phyloP scores from a whole-genome alignment of 2,888 invertebrate genomes.

The Augiades crinisus region DNA sequence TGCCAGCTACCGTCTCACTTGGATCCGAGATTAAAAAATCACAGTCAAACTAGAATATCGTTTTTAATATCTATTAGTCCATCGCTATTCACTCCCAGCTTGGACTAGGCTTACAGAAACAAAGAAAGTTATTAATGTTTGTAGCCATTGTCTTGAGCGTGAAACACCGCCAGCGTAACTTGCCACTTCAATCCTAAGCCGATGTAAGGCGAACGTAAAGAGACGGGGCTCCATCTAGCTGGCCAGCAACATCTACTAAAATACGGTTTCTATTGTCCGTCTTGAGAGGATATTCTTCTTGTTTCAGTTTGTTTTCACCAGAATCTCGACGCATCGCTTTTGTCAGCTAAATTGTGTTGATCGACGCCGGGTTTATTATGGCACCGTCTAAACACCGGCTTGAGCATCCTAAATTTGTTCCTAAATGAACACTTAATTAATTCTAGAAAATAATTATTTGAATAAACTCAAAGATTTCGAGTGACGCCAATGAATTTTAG shows the following conservation, averaged over 20 bases:
- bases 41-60: slow-evolving; percentile 29
- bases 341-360: slow-evolving; percentile 35
- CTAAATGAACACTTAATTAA: too few species aligned
- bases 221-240: slow-evolving; percentile 42
- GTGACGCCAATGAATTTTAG: too few species aligned
- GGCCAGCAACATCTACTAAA: slow-evolving; percentile 56
- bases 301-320: slow-evolving; percentile 40
- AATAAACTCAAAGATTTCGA: too few species aligned
- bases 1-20: slow-evolving; percentile 45
- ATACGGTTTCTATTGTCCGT: slow-evolving; percentile 65
- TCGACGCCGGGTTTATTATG: slow-evolving; percentile 31
- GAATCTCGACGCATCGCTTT: slow-evolving; percentile 36
- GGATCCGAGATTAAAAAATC: slow-evolving; percentile 40
- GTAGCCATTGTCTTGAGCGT: slow-evolving; percentile 67
- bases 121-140: slow-evolving; percentile 79
- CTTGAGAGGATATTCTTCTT: slow-evolving; percentile 47
- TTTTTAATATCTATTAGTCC: slow-evolving; percentile 43
- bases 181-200: slow-evolving; percentile 36
- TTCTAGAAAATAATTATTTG: too few species aligned
- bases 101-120: slow-evolving; percentile 47
- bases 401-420: not conserved
- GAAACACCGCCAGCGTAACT: slow-evolving; percentile 48
- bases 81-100: slow-evolving; percentile 35
- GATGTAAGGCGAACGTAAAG: slow-evolving; percentile 34
- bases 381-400: not conserved